Percentiles rank a stretch among this genome's conserved stretches.
Conservation (phyloP, 2,797 vertebrate genomes). For the Chaetophractus vellerosus region DNA sequence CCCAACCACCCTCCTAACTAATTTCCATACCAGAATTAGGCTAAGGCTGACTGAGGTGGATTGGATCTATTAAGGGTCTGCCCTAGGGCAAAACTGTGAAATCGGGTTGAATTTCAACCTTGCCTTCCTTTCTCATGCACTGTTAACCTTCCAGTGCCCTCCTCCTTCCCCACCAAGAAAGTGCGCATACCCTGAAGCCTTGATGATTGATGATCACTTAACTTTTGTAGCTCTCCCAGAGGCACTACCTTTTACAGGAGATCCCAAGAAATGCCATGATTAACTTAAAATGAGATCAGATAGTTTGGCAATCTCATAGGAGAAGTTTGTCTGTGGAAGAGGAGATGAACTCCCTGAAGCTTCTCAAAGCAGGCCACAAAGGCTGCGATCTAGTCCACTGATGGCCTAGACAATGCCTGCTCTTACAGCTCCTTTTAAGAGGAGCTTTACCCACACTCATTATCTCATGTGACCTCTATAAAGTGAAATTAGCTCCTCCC, state of each 20-base stretch:
- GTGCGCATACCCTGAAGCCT: neutral
- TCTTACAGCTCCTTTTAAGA: neutral
- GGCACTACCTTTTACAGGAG: conserved; percentile 7
- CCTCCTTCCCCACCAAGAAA: neutral
- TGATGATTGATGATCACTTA: neutral
- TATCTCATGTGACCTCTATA: neutral
- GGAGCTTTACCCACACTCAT: conserved; percentile 21
- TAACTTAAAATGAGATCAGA: neutral
- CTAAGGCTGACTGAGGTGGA: neutral
- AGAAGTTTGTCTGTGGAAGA: neutral
- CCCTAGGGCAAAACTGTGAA: neutral
- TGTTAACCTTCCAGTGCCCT: neutral
- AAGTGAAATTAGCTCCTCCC: neutral
- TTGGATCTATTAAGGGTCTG: neutral
- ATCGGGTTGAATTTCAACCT: conserved; percentile 34
- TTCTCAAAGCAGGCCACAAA: neutral
- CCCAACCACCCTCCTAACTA: conserved; percentile 27
- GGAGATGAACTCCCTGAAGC: neutral
- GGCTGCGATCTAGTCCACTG: neutral
- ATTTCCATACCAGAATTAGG: conserved; percentile 29
- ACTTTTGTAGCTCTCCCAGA: conserved; percentile 28
- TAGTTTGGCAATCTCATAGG: neutral
- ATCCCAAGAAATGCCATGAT: neutral
- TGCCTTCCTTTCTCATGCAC: neutral
- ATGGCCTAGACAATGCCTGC: neutral